Evolutionary conservation across 2,113 vertebrate genomes (phyloP), one percentile per base, ranked within the genome.

Genomic region (Tragelaphus buxtoni): DNA sequence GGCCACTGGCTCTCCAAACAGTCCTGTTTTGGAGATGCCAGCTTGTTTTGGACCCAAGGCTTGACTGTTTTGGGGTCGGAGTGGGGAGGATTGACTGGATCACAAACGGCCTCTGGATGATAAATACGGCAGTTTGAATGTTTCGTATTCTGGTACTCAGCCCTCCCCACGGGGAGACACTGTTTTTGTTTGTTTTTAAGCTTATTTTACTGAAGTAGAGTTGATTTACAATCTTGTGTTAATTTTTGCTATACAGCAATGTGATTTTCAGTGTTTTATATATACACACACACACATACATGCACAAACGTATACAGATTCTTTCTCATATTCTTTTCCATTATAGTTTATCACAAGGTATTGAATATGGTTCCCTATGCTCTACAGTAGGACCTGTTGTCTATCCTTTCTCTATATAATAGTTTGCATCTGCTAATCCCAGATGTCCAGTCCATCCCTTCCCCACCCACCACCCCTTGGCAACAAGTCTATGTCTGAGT

Each of bases 1-100:
- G 77, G 86, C 63, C 32, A 24, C 56, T 93, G 53, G 77, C 55
- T 97, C 90, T 92, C 58, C 77, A 88, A 85, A 96, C 56, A 61
- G 77, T 32, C n/a, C 53, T 82, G 1, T 86, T 88, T 88, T 39
- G 81, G 58, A 76, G 32, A 49, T 35, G 74, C 53, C 87, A 61
- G 22, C 26, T 30, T 35, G 85, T 77, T 85, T 80, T 45, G 53
- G 32, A 69, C 69, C 65, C 17, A 55, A 60, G 61, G 47, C 35
- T 82, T 77, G 55, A 45, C 58, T 55, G 16, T 35, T 86, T 42
- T 1, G 3, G n/a, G 13, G 32, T 51, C 2, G 17, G 13, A 32
- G 30, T 60, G 7, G 20, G 14, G 61, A 45, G 45, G 45, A 28
- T 0, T 3, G 20, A 63, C 8, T 35, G 58, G 39, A 42, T 60